phyloP scores from a whole-genome alignment of 1,140 invertebrate species.

The Dendroctonus ponderosae region DNA sequence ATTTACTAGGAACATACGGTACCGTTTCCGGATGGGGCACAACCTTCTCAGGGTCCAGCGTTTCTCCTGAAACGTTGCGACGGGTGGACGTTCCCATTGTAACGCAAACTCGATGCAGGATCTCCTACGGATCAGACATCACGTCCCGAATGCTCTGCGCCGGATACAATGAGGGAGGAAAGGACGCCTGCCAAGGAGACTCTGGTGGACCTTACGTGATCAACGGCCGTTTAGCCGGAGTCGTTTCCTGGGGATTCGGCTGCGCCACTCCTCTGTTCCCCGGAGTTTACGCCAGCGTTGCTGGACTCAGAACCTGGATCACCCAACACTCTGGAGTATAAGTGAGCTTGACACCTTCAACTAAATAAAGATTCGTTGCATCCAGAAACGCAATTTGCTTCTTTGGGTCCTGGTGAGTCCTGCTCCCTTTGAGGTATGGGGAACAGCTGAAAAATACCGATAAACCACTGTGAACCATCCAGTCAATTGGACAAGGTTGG shows the following conservation, averaged over 20 bases:
- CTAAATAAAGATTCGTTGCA: not conserved
- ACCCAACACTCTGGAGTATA: slow-evolving; percentile 15
- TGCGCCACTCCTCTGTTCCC: slow-evolving; percentile 33
- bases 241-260: slow-evolving; percentile 58
- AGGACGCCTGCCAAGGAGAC: slow-evolving; percentile 65
- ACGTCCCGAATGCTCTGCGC: slow-evolving; percentile 49
- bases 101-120: slow-evolving; percentile 10
- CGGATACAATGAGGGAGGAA: slow-evolving; percentile 47
- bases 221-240: slow-evolving; percentile 51
- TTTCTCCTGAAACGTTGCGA: slow-evolving; percentile 2
- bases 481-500: no score
- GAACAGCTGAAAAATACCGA: not conserved
- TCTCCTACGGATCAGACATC: slow-evolving; percentile 40
- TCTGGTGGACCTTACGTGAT: slow-evolving; percentile 62
- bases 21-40: slow-evolving; percentile 17
- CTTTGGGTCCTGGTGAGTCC: no score
- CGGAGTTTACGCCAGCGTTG: slow-evolving; percentile 35
- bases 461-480: not conserved
- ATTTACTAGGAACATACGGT: slow-evolving; percentile 1
- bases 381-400: not conserved
- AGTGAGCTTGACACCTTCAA: not conserved
- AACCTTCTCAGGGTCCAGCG: not conserved
- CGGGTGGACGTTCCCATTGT: slow-evolving; percentile 19
- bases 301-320: slow-evolving; percentile 29
- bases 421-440: not conserved